Conservation (phyloP, 2,888 invertebrate genomes). For the Pandemis corylana region DNA sequence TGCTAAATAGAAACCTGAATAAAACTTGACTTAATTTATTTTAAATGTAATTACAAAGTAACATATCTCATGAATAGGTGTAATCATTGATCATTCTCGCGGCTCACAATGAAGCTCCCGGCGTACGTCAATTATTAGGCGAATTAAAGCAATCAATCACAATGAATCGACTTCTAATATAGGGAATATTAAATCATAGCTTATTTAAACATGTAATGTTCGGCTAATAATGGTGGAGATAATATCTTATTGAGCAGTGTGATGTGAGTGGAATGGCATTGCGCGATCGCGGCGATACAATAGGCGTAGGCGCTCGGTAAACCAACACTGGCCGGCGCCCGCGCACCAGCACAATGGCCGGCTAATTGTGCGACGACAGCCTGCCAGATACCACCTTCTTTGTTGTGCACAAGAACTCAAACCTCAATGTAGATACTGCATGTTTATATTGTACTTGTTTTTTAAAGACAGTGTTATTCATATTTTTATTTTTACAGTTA, state of each 20-base stretch:
- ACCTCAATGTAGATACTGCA: constrained; percentile 48
- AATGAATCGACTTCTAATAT: constrained; percentile 61
- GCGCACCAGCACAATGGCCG: constrained; percentile 71
- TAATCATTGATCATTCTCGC: constrained; percentile 48
- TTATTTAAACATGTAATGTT: constrained; percentile 68
- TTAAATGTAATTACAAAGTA: background rate
- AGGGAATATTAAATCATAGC: constrained; percentile 68
- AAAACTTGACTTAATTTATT: background rate
- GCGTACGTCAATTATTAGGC: constrained; percentile 60
- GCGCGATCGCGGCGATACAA: constrained; percentile 72
- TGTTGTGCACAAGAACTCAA: constrained; percentile 56
- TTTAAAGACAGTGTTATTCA: background rate
- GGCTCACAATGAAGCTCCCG: constrained; percentile 54
- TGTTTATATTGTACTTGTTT: background rate
- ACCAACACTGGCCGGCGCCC: constrained; percentile 70
- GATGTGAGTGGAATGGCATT: constrained; percentile 66
- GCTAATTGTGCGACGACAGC: constrained; percentile 83
- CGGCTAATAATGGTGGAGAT: constrained; percentile 71
- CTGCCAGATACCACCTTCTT: constrained; percentile 62
- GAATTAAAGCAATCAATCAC: constrained; percentile 70
- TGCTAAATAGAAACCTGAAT: constrained; percentile 1
- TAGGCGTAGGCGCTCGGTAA: constrained; percentile 76
- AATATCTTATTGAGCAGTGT: constrained; percentile 68
- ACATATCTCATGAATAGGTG: constrained; percentile 23
- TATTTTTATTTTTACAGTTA: background rate